phyloP scores from a whole-genome alignment of 2,797 vertebrate species.

The Aulostomus chinensis region DNA sequence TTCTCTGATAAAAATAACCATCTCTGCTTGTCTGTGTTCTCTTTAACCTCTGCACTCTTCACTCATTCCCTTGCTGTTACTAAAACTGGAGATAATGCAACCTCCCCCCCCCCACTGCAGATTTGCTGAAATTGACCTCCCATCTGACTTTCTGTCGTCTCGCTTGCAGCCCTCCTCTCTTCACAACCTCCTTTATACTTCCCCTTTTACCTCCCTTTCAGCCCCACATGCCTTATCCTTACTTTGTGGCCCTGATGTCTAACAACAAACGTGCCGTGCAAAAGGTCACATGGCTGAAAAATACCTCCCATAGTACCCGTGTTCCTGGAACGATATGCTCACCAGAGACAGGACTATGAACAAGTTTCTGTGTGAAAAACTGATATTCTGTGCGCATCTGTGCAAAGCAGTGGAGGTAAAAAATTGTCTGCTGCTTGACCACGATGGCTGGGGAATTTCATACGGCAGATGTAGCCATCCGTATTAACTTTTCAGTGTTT shows the following conservation, averaged over 20 bases:
- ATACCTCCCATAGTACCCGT: conserved; percentile 17
- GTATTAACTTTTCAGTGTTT: no score
- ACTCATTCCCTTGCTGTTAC: conserved; percentile 24
- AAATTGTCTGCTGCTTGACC: no score
- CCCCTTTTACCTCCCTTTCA: conserved; percentile 29
- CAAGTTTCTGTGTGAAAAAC: no score
- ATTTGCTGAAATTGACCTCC: conserved; percentile 18
- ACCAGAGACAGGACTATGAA: no score
- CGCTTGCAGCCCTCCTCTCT: conserved; percentile 1
- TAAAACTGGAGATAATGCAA: conserved; percentile 22
- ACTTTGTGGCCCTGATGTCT: conserved; percentile 40
- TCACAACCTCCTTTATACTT: conserved; percentile 11
- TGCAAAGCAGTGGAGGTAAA: no score
- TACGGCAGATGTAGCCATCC: no score
- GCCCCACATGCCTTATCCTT: conserved; percentile 1
- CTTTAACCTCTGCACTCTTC: conserved; percentile 21
- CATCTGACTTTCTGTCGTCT: neutral
- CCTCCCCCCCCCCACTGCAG: conserved; percentile 12
- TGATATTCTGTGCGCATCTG: no score
- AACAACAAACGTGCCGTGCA: conserved; percentile 35
- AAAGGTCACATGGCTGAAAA: conserved; percentile 41
- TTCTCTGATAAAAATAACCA: no score
- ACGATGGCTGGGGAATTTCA: no score
- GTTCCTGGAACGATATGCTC: no score
- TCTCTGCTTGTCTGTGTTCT: no score